Base-by-base conservation (phyloP, 2,113 vertebrate species). In the Dromas ardeola region DNA sequence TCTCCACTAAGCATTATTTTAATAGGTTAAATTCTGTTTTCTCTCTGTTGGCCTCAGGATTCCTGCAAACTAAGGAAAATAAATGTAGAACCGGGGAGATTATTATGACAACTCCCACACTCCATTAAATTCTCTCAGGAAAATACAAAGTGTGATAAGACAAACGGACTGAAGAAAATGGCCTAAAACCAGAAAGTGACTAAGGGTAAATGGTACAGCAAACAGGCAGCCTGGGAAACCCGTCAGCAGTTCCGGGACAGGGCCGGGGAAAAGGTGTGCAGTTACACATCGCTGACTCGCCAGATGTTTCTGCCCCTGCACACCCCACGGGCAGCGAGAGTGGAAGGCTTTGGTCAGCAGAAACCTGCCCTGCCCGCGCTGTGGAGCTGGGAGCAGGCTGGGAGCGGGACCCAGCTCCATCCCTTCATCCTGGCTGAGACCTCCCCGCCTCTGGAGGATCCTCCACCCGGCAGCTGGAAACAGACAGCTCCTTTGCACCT, bases 31-130 rank as follows among this genome's bases (percentile, higher is more conserved):
- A 67, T 67, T 85, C 78, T 61, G 5, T 29, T 81, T 78, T 63
- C 65, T 61, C 36, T 81, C 73, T 56, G 40, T 74, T 56, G 26
- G 72, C 47, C 72, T 86, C 62, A 59, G 47, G 45, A 83, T 94
- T 97, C 94, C 93, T 77, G 63, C 55, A 86, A 96, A 69, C 50
- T 67, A 94, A 96, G 52, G 50, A 96, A 95, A 96, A 96, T 88
- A 95, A 95, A 95, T 23, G 55, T 70, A 36, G 29, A 88, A 86
- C 38, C 3, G 1, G 50, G 45, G 67, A 90, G 79, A 77, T 86
- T 94, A 70, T 94, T 93, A 80, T 85, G 90, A 87, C 49, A 88
- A 67, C 71, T 92, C 85, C 81, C 80, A 94, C 82, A 88, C 67
- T 96, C 82, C 82, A 88, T 92, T 95, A 86, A 94, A 86, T 96